Evolutionary conservation across 2,113 vertebrate genomes (phyloP), one percentile per base, ranked within the genome.

Genomic region (Nibea coibor): DNA sequence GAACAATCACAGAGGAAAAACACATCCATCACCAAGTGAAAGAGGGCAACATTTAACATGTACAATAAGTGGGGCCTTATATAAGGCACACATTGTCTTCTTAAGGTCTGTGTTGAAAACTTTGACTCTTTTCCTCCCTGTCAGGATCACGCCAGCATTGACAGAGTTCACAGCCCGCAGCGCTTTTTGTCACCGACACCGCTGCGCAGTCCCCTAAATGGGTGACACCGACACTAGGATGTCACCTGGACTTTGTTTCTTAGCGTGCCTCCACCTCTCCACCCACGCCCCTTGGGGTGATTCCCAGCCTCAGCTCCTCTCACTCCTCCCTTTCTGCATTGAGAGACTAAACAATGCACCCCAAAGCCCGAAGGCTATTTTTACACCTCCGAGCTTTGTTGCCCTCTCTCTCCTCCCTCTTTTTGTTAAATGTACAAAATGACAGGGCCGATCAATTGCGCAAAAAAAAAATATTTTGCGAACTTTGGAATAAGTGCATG

Each of bases 201-300:
- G 17, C 84, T 69, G 74, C 50, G 24, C 65, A 56, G 70, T 77
- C 74, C 80, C 75, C 75, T 84, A 78, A 88, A 86, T 87, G 78
- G 88, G 86, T 54, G 90, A 93, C 93, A 93, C 85, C 61, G 92
- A 93, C 89, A 88, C 93, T 91, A 69, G 71, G 84, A 89, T 93
- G 92, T 93, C 93, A 94, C 93, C 86, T 81, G 86, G 84, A 93
- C 94, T 94, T 95, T 95, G 93, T 95, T 91, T 78, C 81, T 42
- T 78, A 82, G 84, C 62, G 80, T 91, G 83, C 84, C 86, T 93
- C 88, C 85, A 79, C 91, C 91, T 87, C 87, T 77, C 86, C 87
- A 82, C 93, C 85, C 73, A 69, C 14, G 14, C 68, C 75, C 88
- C 86, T 86, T 51, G 26, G 86, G 93, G 87, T 88, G 77, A 87